phyloP scores from a whole-genome alignment of 35 echinoderm and acorn worm species.

The Stichopus chloronotus region DNA sequence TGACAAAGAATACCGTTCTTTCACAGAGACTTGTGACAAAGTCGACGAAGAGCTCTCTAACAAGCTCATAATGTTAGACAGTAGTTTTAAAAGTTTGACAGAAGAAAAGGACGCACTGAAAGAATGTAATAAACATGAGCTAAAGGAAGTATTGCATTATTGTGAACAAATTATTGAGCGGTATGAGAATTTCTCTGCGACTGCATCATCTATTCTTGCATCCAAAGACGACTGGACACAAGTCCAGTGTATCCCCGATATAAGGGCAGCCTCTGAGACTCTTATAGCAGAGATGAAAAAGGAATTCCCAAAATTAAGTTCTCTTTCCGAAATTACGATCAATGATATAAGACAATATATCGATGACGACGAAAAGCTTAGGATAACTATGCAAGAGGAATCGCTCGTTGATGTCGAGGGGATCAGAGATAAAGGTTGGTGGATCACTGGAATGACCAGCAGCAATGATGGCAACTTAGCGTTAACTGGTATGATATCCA shows the following conservation, averaged over 20 bases:
- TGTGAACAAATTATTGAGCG: no score
- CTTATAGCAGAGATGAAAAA: background rate
- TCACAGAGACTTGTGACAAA: no score
- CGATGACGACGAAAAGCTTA: background rate
- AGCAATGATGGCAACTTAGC: conserved; percentile 3
- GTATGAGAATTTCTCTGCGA: background rate
- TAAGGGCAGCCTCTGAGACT: background rate
- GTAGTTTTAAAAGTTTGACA: no score
- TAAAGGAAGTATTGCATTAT: no score
- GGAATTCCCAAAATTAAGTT: background rate
- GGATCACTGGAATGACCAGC: background rate
- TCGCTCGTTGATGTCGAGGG: background rate
- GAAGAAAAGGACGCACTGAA: no score
- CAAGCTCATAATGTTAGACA: no score
- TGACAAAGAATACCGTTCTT: no score
- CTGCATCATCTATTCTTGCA: background rate
- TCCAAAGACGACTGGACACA: background rate
- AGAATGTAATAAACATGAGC: no score
- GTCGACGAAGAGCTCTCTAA: no score
- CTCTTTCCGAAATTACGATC: background rate
- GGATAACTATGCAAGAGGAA: background rate
- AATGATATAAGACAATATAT: background rate
- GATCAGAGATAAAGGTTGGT: background rate
- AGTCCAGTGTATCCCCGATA: conserved; percentile 26
- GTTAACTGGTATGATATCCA: background rate